A percentile compares a stretch with the other conserved stretches of the same genome.
Conservation (phyloP, 37 sponge, comb jelly and placozoan genomes). For the Bolinopsis microptera region DNA sequence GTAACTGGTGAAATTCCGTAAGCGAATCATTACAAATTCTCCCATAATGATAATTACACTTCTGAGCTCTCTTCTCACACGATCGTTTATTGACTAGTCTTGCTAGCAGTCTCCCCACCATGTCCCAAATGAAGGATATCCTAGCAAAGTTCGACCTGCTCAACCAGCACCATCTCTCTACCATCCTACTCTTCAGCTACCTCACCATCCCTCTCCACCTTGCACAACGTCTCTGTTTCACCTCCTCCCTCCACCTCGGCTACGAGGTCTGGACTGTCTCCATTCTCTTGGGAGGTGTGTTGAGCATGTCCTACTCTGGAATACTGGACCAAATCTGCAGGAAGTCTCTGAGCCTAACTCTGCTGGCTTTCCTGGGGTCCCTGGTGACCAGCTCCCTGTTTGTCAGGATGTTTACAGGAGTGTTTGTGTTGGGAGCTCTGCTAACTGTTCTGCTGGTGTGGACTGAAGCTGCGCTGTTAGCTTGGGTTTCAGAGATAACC, state of each 20-base stretch:
- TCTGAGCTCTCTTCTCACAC: not conserved
- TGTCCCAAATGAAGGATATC: not conserved
- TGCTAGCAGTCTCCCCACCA: too few species aligned
- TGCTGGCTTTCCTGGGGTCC: not conserved
- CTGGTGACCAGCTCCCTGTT: not conserved
- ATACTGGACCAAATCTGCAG: not conserved
- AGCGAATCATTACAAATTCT: not conserved
- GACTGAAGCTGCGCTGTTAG: not conserved
- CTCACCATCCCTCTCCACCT: not conserved
- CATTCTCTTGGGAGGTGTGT: not conserved
- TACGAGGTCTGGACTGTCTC: not conserved
- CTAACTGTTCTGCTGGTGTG: not conserved
- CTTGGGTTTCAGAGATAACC: not conserved
- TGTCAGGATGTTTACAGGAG: not conserved
- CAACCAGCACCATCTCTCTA: not conserved
- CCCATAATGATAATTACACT: not conserved
- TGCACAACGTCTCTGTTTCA: not conserved
- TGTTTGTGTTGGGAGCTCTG: slow-evolving; percentile 8
- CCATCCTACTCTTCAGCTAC: slow-evolving; percentile 2
- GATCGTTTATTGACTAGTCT: too few species aligned
- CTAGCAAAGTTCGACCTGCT: not conserved
- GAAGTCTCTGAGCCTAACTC: not conserved
- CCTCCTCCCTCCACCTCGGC: slow-evolving; percentile 5
- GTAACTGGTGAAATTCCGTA: not conserved
- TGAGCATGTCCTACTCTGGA: not conserved